These are phyloP conservation scores for Odobenus rosmarus DNA, from an alignment of 2,113 vertebrate genomes.

Conservation along the genomic window DNA sequence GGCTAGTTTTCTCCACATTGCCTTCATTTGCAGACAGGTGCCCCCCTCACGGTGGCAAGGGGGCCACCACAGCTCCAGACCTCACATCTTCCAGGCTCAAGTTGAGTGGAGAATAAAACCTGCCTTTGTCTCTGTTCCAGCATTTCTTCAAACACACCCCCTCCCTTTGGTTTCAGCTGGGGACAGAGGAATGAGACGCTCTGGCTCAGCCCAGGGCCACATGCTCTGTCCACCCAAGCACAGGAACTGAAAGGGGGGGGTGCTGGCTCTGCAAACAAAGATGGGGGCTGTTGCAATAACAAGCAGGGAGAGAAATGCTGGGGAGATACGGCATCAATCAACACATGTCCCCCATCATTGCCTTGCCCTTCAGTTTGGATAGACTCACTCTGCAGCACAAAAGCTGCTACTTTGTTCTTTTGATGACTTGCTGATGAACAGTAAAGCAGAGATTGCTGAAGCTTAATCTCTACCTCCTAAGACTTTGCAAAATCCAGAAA, in stretches of 20 bases:
- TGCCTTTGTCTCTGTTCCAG: not conserved
- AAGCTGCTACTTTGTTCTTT: not conserved
- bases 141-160: not conserved
- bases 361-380: not conserved
- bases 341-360: rapidly evolving
- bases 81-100: not conserved
- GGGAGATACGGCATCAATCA: not conserved
- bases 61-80: not conserved
- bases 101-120: not conserved
- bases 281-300: not conserved
- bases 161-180: not conserved
- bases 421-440: not conserved
- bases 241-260: not conserved
- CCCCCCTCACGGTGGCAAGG: not conserved
- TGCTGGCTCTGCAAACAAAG: not conserved
- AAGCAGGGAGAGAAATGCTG: not conserved
- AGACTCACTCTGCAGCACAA: not conserved
- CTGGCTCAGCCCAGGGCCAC: not conserved
- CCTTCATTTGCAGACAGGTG: not conserved
- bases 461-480: not conserved
- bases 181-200: not conserved
- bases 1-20: not conserved
- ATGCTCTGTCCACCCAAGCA: not conserved
- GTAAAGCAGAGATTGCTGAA: not conserved
- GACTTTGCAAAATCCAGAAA: not conserved